These are phyloP conservation scores for Aproaerema taeniolella DNA, from an alignment of 2,888 invertebrate species.

Conservation along the genomic window DNA sequence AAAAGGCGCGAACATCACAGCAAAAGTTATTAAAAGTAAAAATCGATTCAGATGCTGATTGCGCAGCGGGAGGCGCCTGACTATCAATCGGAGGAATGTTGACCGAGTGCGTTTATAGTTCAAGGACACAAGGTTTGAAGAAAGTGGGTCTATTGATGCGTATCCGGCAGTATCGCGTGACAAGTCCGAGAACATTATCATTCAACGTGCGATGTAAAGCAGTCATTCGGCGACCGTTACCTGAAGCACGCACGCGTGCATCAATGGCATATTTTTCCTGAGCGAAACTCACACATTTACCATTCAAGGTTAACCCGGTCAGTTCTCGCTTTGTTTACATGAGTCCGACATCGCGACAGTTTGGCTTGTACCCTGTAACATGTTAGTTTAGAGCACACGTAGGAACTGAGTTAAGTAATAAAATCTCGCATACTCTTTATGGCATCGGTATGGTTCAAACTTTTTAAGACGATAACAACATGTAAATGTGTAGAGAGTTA, in stretches of 20 bases:
- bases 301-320: slow-evolving; percentile 76
- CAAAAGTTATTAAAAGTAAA: slow-evolving; percentile 9
- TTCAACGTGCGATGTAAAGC: slow-evolving; percentile 70
- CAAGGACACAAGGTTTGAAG: slow-evolving; percentile 62
- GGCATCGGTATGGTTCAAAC: no score
- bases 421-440: not conserved
- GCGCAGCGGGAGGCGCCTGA: slow-evolving; percentile 7
- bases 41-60: slow-evolving; percentile 15
- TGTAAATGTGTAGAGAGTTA: no score
- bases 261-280: slow-evolving; percentile 74
- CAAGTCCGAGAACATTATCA: slow-evolving; percentile 66
- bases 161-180: slow-evolving; percentile 59
- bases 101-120: slow-evolving; percentile 25
- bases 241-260: slow-evolving; percentile 68
- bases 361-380: slow-evolving; percentile 11
- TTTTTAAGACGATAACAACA: no score
- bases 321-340: slow-evolving; percentile 67
- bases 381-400: no score
- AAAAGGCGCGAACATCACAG: no score
- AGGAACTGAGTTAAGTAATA: no score
- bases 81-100: not conserved
- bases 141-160: slow-evolving; percentile 57
- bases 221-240: slow-evolving; percentile 76
- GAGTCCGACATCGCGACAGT: slow-evolving; percentile 39
- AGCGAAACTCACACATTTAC: slow-evolving; percentile 71